Base-by-base conservation (phyloP, 2,888 invertebrate species). In the Endomychus coccineus region DNA sequence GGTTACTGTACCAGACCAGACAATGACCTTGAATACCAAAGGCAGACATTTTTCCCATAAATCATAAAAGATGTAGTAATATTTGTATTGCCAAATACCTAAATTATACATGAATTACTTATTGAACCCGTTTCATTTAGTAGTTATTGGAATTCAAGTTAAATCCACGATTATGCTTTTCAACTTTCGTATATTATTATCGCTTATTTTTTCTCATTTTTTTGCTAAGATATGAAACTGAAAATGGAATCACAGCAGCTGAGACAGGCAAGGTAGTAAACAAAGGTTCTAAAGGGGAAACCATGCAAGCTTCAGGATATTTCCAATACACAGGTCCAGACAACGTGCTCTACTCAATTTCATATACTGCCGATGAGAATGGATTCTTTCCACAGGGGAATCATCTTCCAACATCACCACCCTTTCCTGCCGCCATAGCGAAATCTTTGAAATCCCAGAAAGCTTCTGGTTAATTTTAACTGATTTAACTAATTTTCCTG, bases 321-420 rank as follows among this genome's bases (percentile, higher is more conserved):
- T 81, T 74, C 56, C 74, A 78, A 45, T 82, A 79, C 55, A 51
- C 53, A 3, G 80, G 77, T 2, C 75, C 76, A 30, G 74, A 78
- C 49, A 74, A 73, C 31, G 54, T 67, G 1, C 68, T 69, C 22
- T 75, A 76, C 57, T 67, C 71, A 43, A 73, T 78, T 2, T 74
- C 73, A 47, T 36, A 36, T 70, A 78, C 1, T 28, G 44, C 22
- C 16, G 36, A 36, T 16, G 36, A 30, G 12, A 31, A 36, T 29
- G 36, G 36, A 16, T 75, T 71, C 58, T 66, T 66, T 34, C 71
- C 75, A 1, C 60, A 45, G 27, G 73, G 73, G 5, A 72, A 69
- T 7, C 75, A 76, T 56, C 46, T 66, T 7, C 66, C 66, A 11
- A 58, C 56, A n/a, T 58, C 63, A 13, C 64, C 64, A 11, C 61